phyloP scores from a whole-genome alignment of 2,113 vertebrate genomes.

The Choloepus hoffmanni region DNA sequence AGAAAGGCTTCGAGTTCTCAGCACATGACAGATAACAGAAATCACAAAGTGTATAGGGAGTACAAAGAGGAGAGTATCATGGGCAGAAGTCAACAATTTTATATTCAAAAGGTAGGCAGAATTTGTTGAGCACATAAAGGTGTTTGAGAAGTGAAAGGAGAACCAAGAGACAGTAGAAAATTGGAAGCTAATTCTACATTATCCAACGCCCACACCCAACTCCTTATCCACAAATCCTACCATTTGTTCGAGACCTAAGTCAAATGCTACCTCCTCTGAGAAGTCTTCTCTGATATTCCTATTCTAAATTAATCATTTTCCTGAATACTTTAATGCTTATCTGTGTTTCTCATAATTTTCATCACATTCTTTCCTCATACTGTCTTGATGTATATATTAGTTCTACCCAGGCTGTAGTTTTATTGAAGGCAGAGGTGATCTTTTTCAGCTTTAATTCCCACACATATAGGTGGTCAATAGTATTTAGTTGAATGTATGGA shows the following conservation, averaged over 20 bases:
- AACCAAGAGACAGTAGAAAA: background rate
- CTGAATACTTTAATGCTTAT: background rate
- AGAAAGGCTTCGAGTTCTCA: background rate
- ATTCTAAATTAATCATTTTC: background rate
- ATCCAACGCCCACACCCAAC: background rate
- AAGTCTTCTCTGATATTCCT: background rate
- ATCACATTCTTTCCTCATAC: background rate
- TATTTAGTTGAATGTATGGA: background rate
- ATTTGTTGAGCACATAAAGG: background rate
- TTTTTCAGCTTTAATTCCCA: background rate
- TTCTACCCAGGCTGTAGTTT: background rate
- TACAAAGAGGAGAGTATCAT: background rate
- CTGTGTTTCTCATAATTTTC: background rate
- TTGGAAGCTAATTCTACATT: background rate
- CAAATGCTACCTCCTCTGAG: background rate
- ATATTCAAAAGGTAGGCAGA: background rate
- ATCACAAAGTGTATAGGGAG: background rate
- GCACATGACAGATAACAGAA: background rate
- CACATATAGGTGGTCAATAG: background rate
- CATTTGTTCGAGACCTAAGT: background rate
- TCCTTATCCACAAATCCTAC: background rate
- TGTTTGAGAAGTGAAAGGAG: background rate
- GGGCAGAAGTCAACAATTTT: background rate
- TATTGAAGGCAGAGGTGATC: background rate
- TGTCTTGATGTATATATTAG: background rate